Evolutionary conservation across 2,113 vertebrate genomes (phyloP).

Genomic region (Barbus barbus): DNA sequence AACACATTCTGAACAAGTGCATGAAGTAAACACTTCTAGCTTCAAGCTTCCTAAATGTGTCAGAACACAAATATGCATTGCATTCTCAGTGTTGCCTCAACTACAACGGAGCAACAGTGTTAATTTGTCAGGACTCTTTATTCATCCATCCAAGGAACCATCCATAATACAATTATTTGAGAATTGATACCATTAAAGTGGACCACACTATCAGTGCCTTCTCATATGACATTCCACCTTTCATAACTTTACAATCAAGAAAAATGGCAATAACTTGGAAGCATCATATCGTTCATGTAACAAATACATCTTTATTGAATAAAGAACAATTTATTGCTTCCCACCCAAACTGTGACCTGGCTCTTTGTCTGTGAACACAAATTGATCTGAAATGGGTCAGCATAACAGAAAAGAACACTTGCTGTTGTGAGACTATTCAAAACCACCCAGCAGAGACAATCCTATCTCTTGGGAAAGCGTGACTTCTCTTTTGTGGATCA

Average conservation of each 20-base stretch:
- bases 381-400: neutral
- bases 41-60: neutral
- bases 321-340: neutral
- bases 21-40: neutral
- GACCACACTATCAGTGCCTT: neutral
- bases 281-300: conserved; percentile 18
- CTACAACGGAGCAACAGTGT: neutral
- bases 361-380: neutral
- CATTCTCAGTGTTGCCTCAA: neutral
- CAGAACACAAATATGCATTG: neutral
- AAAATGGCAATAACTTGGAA: neutral
- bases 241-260: neutral
- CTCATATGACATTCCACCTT: neutral
- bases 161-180: neutral
- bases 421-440: conserved; percentile 6
- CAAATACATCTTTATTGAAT: conserved; percentile 11
- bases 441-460: neutral
- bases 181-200: neutral
- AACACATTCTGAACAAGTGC: neutral
- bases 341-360: neutral
- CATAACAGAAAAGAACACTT: conserved; percentile 3
- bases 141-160: neutral
- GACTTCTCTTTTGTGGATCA: neutral
- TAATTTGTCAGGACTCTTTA: neutral
- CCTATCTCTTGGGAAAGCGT: neutral